Percentiles rank a stretch among this genome's conserved stretches.
These are phyloP conservation scores for Lasiurus borealis DNA, from an alignment of 2,113 vertebrate species.

Conservation along the genomic window DNA sequence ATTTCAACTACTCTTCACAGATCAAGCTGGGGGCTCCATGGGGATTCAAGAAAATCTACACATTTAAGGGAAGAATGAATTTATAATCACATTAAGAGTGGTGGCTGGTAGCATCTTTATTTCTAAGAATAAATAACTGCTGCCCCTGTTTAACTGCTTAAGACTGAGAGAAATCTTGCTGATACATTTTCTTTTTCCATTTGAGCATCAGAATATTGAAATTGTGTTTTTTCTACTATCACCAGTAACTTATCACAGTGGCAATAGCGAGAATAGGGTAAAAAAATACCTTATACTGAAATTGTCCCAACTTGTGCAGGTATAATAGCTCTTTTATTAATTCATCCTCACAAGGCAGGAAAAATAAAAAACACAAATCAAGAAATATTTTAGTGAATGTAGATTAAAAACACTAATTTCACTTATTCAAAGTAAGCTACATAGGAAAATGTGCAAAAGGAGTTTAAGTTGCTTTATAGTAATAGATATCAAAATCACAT, in stretches of 20 bases:
- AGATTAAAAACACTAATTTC: neutral
- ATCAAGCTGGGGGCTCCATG: neutral
- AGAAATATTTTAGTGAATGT: neutral
- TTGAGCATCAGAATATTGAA: neutral
- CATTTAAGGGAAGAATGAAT: slow-evolving; percentile 37
- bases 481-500: neutral
- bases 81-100: slow-evolving; percentile 49
- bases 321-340: neutral
- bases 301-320: neutral
- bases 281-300: neutral
- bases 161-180: neutral
- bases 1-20: neutral
- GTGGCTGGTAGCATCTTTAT: neutral
- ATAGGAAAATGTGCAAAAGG: neutral
- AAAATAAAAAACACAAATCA: neutral
- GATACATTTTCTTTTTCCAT: neutral
- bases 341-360: neutral
- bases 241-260: neutral
- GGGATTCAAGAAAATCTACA: neutral
- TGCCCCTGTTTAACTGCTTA: neutral
- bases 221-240: neutral
- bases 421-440: neutral
- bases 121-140: slow-evolving; percentile 31
- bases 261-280: neutral
- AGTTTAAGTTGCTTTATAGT: neutral